phyloP scores from a whole-genome alignment of 2,888 invertebrate species.

The Sepioteuthis lessoniana region DNA sequence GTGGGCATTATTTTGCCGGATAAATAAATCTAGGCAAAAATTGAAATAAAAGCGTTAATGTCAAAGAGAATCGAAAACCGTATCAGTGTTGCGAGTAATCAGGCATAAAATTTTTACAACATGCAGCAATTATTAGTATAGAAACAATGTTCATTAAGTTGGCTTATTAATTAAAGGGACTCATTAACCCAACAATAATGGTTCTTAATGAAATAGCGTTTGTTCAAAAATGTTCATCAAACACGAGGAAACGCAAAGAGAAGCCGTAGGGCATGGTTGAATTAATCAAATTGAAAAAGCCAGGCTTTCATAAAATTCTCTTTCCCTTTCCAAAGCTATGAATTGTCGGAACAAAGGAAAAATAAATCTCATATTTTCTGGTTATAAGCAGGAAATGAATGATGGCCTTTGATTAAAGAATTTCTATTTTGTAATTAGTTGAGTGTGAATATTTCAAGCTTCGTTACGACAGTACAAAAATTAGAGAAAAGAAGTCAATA shows the following conservation, averaged over 20 bases:
- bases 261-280: neutral
- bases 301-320: too few relatives aligned
- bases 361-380: too few relatives aligned
- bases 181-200: neutral
- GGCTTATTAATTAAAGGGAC: neutral
- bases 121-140: neutral
- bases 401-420: too few relatives aligned
- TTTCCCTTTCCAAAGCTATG: too few relatives aligned
- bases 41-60: neutral
- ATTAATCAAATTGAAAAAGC: too few relatives aligned
- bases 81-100: neutral
- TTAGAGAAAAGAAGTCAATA: too few relatives aligned
- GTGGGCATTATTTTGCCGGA: neutral
- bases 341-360: too few relatives aligned
- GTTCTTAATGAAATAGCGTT: neutral
- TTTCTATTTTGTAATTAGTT: too few relatives aligned
- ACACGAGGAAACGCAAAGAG: neutral
- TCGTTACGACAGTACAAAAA: too few relatives aligned
- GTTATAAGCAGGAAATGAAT: too few relatives aligned
- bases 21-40: neutral
- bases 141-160: neutral
- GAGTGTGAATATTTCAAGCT: too few relatives aligned
- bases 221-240: neutral
- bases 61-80: neutral
- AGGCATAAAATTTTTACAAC: neutral